These are phyloP conservation scores for Eilema griseolum DNA, from an alignment of 2,888 invertebrate genomes.

Conservation along the genomic window DNA sequence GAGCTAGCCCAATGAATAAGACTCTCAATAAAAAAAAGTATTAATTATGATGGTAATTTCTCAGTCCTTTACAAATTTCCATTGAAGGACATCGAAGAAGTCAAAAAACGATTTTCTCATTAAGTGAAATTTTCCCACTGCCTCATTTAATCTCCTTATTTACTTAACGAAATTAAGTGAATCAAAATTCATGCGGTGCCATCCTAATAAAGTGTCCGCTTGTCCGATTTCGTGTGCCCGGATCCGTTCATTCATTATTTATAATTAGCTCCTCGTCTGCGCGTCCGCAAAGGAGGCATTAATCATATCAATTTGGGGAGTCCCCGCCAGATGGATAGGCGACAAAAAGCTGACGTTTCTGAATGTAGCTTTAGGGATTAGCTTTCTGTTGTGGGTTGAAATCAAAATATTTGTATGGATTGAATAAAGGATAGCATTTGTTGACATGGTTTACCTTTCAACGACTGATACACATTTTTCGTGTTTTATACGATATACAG, in stretches of 20 bases:
- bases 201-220: slow-evolving; percentile 19
- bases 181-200: slow-evolving; percentile 16
- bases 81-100: background rate
- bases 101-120: background rate
- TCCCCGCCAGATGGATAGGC: slow-evolving; percentile 44
- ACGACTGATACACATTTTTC: background rate
- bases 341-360: slow-evolving; percentile 52
- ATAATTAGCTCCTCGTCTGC: slow-evolving; percentile 70
- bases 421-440: background rate
- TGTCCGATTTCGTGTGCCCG: slow-evolving; percentile 26
- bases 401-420: background rate
- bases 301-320: slow-evolving; percentile 74
- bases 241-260: slow-evolving; percentile 73
- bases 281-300: slow-evolving; percentile 62
- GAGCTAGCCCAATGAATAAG: background rate
- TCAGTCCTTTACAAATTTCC: background rate
- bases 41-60: slow-evolving; percentile 2
- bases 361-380: slow-evolving; percentile 33
- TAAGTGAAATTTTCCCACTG: background rate
- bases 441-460: background rate
- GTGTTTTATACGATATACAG: background rate
- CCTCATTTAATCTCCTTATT: slow-evolving; percentile 4
- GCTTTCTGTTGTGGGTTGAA: slow-evolving; percentile 22
- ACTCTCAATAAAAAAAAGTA: background rate
- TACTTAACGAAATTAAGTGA: slow-evolving; percentile 16